Percentiles rank a stretch among this genome's conserved stretches.
Evolutionary conservation across 1,140 invertebrate species (phyloP).

Genomic region (Leptinotarsa texana): DNA sequence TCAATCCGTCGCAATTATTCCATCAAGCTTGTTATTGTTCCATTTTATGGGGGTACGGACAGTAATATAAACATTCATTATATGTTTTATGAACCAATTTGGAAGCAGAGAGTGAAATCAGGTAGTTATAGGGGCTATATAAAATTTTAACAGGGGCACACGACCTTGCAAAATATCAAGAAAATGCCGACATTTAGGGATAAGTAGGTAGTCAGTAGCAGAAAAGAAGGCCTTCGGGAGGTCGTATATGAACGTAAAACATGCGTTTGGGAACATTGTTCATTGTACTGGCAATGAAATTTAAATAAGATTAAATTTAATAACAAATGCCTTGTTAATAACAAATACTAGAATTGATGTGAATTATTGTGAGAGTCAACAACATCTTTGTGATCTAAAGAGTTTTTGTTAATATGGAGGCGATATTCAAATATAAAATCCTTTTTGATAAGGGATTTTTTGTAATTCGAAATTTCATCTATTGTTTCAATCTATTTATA

Average conservation of each 20-base stretch:
- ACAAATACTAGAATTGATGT: too few relatives aligned
- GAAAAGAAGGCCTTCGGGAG: not conserved
- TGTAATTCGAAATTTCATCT: too few relatives aligned
- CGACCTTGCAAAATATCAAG: conserved; percentile 3
- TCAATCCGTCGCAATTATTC: conserved; percentile 6
- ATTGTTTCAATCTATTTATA: too few relatives aligned
- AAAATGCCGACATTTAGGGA: not conserved
- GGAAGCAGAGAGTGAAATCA: not conserved
- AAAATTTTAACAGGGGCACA: not conserved
- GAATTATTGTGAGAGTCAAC: too few relatives aligned
- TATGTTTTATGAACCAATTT: conserved; percentile 13
- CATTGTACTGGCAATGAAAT: too few relatives aligned
- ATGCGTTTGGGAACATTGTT: too few relatives aligned
- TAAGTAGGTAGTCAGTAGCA: conserved; percentile 1
- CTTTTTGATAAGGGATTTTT: too few relatives aligned
- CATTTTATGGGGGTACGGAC: not conserved
- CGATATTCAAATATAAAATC: too few relatives aligned
- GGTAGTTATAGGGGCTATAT: not conserved
- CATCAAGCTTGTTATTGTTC: conserved; percentile 1
- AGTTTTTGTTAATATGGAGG: too few relatives aligned
- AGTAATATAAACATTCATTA: conserved; percentile 9
- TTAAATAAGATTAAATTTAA: too few relatives aligned
- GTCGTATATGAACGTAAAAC: not conserved
- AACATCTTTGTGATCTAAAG: too few relatives aligned
- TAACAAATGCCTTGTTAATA: too few relatives aligned